Evolutionary conservation across 2,113 vertebrate species (phyloP).

Genomic region (Spea bombifrons): DNA sequence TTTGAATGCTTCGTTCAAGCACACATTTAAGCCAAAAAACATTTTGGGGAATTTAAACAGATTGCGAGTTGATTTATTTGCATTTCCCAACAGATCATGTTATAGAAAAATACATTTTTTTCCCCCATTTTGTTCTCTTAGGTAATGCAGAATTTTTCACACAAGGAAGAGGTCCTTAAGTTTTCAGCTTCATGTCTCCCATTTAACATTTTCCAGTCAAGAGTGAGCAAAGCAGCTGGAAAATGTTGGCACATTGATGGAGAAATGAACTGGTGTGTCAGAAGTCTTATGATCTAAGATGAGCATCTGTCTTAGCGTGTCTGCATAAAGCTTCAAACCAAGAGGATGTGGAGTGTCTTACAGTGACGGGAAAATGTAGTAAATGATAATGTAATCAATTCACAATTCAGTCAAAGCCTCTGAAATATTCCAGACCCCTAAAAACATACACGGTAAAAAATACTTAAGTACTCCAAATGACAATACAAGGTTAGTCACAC

Average conservation of each 20-base stretch:
- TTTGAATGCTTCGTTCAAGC: neutral
- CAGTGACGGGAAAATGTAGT: constrained; percentile 12
- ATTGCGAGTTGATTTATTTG: constrained; percentile 34
- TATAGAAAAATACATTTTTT: constrained; percentile 8
- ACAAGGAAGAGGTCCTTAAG: constrained; percentile 20
- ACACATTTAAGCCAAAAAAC: constrained; percentile 21
- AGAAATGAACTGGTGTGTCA: constrained; percentile 2
- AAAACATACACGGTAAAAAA: too few species aligned
- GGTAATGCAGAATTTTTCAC: neutral
- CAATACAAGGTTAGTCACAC: too few species aligned
- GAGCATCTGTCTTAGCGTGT: constrained; percentile 29
- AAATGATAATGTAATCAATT: neutral
- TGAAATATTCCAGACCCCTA: neutral
- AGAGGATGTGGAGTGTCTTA: constrained; percentile 28
- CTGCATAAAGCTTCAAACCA: constrained; percentile 24
- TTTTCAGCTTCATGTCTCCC: neutral
- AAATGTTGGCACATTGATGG: neutral
- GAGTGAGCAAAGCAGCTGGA: constrained; percentile 10
- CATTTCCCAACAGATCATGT: constrained; percentile 3
- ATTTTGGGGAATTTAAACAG: constrained; percentile 26
- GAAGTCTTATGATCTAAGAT: constrained; percentile 16
- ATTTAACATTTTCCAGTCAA: neutral
- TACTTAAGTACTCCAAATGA: too few species aligned
- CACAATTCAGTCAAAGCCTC: neutral
- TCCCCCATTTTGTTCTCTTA: fast-evolving